These are phyloP conservation scores for Heliconius cydno DNA, from an alignment of 2,888 invertebrate genomes.

Conservation along the genomic window DNA sequence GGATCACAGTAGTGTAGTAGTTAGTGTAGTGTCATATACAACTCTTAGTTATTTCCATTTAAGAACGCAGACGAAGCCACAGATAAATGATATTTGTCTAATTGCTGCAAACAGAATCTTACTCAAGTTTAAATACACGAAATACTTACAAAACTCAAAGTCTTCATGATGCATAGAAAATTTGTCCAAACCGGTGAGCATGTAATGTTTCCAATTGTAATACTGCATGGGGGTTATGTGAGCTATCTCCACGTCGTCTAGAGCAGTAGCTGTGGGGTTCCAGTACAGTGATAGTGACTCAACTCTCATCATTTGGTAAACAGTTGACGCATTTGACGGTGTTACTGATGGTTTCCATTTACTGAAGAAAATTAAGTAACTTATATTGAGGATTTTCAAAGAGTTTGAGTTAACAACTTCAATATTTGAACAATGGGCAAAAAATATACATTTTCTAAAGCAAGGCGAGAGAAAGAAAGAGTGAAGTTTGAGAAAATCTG, in stretches of 20 bases:
- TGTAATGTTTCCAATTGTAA: slow-evolving; percentile 89
- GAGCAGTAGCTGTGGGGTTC: slow-evolving; percentile 84
- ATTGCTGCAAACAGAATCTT: too few species aligned
- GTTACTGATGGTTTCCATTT: slow-evolving; percentile 90
- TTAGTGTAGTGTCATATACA: too few species aligned
- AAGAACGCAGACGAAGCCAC: neutral
- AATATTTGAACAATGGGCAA: too few species aligned
- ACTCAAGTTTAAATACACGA: neutral
- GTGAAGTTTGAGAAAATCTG: too few species aligned
- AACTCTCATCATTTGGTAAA: slow-evolving; percentile 90
- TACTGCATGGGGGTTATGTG: slow-evolving; percentile 83
- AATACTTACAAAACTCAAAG: slow-evolving; percentile 89
- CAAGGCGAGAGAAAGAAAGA: too few species aligned
- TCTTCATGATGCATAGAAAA: slow-evolving; percentile 90
- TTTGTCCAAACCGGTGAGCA: slow-evolving; percentile 89
- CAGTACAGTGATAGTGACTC: slow-evolving; percentile 91
- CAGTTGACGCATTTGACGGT: slow-evolving; percentile 82
- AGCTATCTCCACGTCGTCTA: slow-evolving; percentile 81
- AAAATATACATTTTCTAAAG: too few species aligned
- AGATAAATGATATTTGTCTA: too few species aligned
- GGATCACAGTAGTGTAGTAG: too few species aligned
- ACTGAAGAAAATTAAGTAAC: slow-evolving; percentile 62
- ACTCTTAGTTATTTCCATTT: neutral
- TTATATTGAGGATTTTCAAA: neutral
- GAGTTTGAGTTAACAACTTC: neutral